Percentiles rank a stretch among this genome's conserved stretches.
Conservation (phyloP, 2,888 invertebrate species). For the Catotricha subobsoleta region DNA sequence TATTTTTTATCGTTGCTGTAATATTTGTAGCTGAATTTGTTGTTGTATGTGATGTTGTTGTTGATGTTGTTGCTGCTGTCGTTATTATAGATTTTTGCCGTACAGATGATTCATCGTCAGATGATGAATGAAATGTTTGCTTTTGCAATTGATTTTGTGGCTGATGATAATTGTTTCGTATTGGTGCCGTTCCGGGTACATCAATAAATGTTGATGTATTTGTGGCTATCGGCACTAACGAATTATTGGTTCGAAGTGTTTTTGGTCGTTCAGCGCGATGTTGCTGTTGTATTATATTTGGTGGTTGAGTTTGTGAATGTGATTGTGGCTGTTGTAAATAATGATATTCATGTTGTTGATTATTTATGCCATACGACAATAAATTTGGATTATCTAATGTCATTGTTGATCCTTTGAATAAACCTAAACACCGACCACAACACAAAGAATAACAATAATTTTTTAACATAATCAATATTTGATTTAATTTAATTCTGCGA, state of each 20-base stretch:
- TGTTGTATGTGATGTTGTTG: not conserved
- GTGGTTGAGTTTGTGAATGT: too few species aligned
- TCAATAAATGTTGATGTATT: not conserved
- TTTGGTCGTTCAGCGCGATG: slow-evolving; percentile 16
- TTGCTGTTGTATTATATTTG: slow-evolving; percentile 21
- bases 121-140: slow-evolving; percentile 16
- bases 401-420: slow-evolving; percentile 66
- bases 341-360: slow-evolving; percentile 44
- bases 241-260: slow-evolving; percentile 12
- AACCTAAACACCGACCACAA: too few species aligned
- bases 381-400: slow-evolving; percentile 39
- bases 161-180: not conserved
- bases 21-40: slow-evolving; percentile 13
- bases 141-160: not conserved
- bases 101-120: slow-evolving; percentile 17
- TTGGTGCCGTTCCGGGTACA: not conserved
- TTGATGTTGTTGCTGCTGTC: not conserved
- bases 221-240: too few species aligned
- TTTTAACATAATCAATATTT: too few species aligned
- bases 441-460: too few species aligned
- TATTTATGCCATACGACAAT: slow-evolving; percentile 16
- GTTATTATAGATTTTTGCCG: not conserved
- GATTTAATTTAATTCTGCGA: too few species aligned
- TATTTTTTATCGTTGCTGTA: slow-evolving; percentile 24
- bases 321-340: slow-evolving; percentile 22